phyloP scores from a whole-genome alignment of 2,888 invertebrate genomes.

The Dicyrtoma fusca region DNA sequence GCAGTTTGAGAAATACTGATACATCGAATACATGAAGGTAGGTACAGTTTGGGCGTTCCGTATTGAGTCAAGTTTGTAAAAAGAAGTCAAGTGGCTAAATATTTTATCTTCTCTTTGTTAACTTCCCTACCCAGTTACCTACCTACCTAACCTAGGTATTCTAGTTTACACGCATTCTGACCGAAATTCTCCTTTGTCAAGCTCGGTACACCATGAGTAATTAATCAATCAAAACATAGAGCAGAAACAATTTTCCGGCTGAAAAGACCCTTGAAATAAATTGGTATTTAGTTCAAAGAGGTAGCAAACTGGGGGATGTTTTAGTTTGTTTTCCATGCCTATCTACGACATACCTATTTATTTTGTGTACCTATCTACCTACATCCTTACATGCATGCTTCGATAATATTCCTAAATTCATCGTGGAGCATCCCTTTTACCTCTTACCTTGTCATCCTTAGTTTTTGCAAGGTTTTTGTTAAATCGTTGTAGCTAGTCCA shows the following conservation, averaged over 20 bases:
- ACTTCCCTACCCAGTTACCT: background rate
- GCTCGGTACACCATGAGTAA: constrained; percentile 16
- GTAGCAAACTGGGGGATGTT: background rate
- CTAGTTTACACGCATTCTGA: background rate
- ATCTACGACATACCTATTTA: background rate
- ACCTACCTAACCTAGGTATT: background rate
- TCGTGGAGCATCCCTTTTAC: background rate
- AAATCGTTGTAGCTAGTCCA: no score
- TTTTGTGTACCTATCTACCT: background rate
- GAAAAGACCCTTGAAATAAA: constrained; percentile 8
- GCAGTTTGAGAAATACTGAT: no score
- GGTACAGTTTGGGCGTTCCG: no score
- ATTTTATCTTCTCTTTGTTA: background rate
- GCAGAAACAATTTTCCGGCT: constrained; percentile 31
- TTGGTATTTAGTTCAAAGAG: constrained; percentile 13
- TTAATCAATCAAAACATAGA: constrained; percentile 33
- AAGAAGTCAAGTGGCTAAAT: background rate
- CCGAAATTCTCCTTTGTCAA: background rate
- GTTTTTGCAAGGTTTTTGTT: no score
- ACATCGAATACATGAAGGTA: no score
- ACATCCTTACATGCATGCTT: background rate
- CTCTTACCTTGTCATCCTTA: no score
- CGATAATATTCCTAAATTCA: background rate
- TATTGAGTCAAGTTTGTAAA: background rate
- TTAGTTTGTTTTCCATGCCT: background rate